Evolutionary conservation across 2,113 vertebrate species (phyloP), one percentile per base, ranked within the genome.

Genomic region (Chloebia gouldiae): DNA sequence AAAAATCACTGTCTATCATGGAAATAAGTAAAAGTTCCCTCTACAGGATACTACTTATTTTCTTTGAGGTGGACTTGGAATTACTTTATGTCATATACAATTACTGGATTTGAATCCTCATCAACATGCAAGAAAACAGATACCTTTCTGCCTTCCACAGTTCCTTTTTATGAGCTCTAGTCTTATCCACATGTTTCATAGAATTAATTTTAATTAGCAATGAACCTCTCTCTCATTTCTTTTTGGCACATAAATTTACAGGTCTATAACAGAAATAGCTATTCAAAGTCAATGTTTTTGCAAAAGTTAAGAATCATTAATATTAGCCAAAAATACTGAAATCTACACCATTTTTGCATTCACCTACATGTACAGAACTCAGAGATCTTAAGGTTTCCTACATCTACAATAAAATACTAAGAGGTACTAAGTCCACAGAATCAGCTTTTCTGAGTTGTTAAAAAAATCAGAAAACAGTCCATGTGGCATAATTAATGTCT

Each of bases 11-110:
- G 11, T 61, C 39, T 59, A 9, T 64, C 33, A 45, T 18, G 30
- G 42, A 88, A 68, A 66, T 39, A 23, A 91, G 28, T 72, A 72
- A 76, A 93, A 92, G 16, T 88, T 88, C 22, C 30, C 13, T 79
- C 33, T 73, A 57, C 37, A 83, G 19, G 6, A 35, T 35, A n/a
- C 3, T 71, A 17, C 72, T 91, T 79, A n/a, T 81, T 86, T 91
- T 45, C 53, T 94, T 83, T 79, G 12, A 76, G 3, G 1, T 76
- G 21, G 35, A 51, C 27, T 72, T 81, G 37, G 15, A 88, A 94
- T 78, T 47, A 56, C 28, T 21, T 70, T 56, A 28, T 39, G 21
- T 64, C 57, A 85, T 39, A 57, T 39, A 31, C 9, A 70, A 16
- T 59, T 82, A 70, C 56, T 40, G 30, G 44, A 85, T 86, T 79